Evolutionary conservation across 2,888 invertebrate species (phyloP), one percentile per base, ranked within the genome.

Genomic region (Danaus chrysippus): DNA sequence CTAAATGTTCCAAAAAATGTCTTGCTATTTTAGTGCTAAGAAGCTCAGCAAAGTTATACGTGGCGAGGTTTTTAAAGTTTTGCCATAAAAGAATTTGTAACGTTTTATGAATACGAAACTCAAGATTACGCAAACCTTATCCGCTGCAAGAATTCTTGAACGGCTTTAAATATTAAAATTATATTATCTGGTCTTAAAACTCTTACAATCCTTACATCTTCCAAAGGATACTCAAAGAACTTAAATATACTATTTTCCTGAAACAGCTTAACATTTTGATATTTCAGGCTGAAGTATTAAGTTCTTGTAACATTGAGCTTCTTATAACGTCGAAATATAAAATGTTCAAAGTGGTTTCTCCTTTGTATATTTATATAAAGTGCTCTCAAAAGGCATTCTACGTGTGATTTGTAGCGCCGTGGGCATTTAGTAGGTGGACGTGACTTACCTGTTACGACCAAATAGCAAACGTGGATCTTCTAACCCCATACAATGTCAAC

Each of bases 401-500:
- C 71, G 76, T 70, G 76, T 76, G 77, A 76, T 73, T 73, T 76
- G 74, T 72, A 74, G 76, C 77, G 57, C 62, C 59, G 55, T 49
- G 59, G 72, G 67, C 71, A 68, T 71, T 69, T 72, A 72, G 76
- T 75, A 78, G 78, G 76, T 75, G 75, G 77, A 61, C 57, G 57
- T 61, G 55, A 11, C 2, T 59, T 46, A 76, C 75, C 79, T 83
- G 76, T 84, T 82, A 79, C 82, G 80, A 80, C 79, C 83, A 81
- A 83, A 84, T 82, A 82, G 81, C 72, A 78, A 77, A 81, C 82
- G 79, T 79, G 79, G 80, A 76, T 77, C 23, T 15, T 71, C 68
- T 64, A n/a, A 49, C 58, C 56, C 64, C 70, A 13, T 42, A 70
- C 34, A 66, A 68, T 77, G 12, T 54, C 74, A 60, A 80, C 74